These are phyloP conservation scores for Lamproptera curius DNA, from an alignment of 2,888 invertebrate genomes.

Conservation along the genomic window DNA sequence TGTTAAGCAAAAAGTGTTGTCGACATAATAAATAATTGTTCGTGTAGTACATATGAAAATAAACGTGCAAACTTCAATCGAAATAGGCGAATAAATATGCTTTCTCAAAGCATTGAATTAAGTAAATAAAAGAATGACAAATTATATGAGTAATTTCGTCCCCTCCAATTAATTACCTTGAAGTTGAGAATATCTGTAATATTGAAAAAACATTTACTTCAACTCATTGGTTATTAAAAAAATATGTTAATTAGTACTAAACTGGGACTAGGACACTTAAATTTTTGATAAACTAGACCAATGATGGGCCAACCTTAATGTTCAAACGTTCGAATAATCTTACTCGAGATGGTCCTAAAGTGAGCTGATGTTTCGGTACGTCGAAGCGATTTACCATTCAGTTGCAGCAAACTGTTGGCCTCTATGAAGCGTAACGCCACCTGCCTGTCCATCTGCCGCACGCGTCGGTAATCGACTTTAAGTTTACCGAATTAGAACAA, in stretches of 20 bases:
- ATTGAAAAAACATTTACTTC: background rate
- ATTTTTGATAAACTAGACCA: background rate
- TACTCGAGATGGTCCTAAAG: slow-evolving; percentile 3
- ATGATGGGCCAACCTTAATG: background rate
- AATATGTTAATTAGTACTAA: background rate
- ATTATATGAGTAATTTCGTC: too few species aligned
- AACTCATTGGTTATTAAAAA: background rate
- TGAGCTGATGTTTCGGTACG: slow-evolving; percentile 4
- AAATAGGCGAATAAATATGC: too few species aligned
- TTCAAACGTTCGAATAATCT: too few species aligned
- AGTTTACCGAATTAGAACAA: slow-evolving; percentile 19
- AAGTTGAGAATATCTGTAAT: too few species aligned
- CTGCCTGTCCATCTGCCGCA: slow-evolving; percentile 62
- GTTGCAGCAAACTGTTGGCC: slow-evolving; percentile 16
- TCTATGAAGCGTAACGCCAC: slow-evolving; percentile 52
- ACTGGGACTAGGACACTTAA: background rate
- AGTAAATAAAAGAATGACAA: too few species aligned
- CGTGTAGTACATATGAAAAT: too few species aligned
- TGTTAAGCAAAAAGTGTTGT: too few species aligned
- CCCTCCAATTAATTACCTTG: too few species aligned
- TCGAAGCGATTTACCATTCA: slow-evolving; percentile 11
- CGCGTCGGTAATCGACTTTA: slow-evolving; percentile 43
- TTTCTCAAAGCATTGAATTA: too few species aligned
- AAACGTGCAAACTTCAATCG: too few species aligned
- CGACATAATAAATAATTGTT: too few species aligned